A percentile compares a stretch with the other conserved stretches of the same genome.
These are phyloP conservation scores for Pentalonia nigronervosa DNA, from an alignment of 1,140 invertebrate species.

Conservation along the genomic window DNA sequence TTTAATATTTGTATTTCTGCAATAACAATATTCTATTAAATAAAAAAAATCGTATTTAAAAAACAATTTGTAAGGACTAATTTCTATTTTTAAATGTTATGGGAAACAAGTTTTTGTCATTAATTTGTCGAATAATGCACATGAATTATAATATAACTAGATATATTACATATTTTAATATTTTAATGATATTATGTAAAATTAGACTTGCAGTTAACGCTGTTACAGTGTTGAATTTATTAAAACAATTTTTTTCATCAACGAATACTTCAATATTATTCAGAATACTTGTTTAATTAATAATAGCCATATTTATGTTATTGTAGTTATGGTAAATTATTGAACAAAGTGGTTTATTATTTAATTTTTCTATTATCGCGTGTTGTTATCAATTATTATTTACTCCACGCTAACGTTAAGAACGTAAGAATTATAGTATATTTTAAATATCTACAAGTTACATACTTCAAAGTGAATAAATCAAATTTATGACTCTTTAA, in stretches of 20 bases:
- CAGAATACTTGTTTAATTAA: background rate
- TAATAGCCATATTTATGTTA: background rate
- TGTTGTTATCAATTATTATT: conserved; percentile 6
- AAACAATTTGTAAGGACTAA: background rate
- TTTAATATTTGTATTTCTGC: background rate
- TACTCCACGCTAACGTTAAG: background rate
- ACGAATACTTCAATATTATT: background rate
- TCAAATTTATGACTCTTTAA: background rate
- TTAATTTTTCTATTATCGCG: background rate
- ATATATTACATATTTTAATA: no score
- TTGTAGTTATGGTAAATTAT: background rate
- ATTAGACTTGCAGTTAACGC: background rate
- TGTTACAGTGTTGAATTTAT: background rate
- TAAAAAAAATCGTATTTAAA: background rate
- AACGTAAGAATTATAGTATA: background rate
- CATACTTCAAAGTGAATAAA: conserved; percentile 10
- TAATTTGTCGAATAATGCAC: background rate
- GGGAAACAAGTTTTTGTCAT: background rate
- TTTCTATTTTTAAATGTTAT: background rate
- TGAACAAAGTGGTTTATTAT: background rate
- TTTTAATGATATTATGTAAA: background rate
- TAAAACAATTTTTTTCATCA: background rate
- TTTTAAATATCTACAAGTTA: background rate
- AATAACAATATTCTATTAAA: background rate
- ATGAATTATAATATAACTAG: no score